Evolutionary conservation across 2,113 vertebrate genomes (phyloP).

Genomic region (Hydrolagus affinis): DNA sequence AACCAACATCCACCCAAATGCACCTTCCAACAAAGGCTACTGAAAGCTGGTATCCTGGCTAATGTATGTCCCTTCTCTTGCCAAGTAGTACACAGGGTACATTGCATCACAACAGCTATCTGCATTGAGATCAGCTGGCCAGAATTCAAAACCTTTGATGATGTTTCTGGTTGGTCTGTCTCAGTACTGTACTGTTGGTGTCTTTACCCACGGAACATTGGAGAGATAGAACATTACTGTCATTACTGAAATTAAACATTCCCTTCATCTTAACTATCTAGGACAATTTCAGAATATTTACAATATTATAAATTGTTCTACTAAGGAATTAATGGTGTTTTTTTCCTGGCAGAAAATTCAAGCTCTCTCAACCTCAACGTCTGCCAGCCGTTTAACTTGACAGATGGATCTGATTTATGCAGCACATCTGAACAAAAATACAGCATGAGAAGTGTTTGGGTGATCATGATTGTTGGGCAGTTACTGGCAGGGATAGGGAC

Average conservation of each 20-base stretch:
- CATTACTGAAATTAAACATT: neutral
- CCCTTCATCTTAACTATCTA: neutral
- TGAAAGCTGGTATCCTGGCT: too few relatives aligned
- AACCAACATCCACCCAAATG: too few relatives aligned
- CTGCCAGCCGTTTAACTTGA: conserved; percentile 42
- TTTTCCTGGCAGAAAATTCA: conserved; percentile 51
- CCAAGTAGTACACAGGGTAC: too few relatives aligned
- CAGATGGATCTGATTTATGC: conserved; percentile 26
- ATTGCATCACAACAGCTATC: too few relatives aligned
- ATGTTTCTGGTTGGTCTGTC: too few relatives aligned
- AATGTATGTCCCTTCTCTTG: too few relatives aligned
- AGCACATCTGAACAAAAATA: conserved; percentile 14
- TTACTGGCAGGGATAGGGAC: conserved; percentile 82
- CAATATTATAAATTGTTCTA: neutral
- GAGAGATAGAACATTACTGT: neutral
- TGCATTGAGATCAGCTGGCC: too few relatives aligned
- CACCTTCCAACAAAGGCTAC: too few relatives aligned
- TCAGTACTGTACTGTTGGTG: neutral
- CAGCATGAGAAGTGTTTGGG: conserved; percentile 66
- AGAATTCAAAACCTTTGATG: too few relatives aligned
- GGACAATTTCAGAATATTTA: neutral
- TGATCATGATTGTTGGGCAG: conserved; percentile 79
- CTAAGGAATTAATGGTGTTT: neutral
- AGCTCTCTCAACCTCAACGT: conserved; percentile 46
- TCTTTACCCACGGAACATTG: neutral